These are phyloP conservation scores for Lepidurus packardi DNA, from an alignment of 1,140 invertebrate species.

Conservation along the genomic window DNA sequence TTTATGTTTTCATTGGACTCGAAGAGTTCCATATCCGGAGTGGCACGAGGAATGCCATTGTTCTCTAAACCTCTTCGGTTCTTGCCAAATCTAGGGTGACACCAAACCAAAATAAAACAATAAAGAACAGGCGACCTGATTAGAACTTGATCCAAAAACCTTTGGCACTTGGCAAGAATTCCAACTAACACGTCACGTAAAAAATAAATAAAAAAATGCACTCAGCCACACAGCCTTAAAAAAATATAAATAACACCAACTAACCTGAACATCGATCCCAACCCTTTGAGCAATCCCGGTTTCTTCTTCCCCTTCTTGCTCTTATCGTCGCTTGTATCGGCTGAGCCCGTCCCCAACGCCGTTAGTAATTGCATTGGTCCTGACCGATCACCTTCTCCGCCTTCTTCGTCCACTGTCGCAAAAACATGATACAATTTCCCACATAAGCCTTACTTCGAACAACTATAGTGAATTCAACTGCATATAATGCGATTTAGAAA, in stretches of 20 bases:
- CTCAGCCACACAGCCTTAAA: too few species aligned
- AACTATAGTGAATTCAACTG: too few species aligned
- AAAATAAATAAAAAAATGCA: too few species aligned
- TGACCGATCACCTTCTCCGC: slow-evolving; percentile 55
- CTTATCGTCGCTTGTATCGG: slow-evolving; percentile 18
- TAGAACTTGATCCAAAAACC: not conserved
- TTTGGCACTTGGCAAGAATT: not conserved
- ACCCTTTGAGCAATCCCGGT: slow-evolving; percentile 64
- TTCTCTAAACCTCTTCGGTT: slow-evolving; percentile 6
- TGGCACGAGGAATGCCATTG: not conserved
- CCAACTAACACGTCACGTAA: too few species aligned
- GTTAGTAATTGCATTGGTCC: not conserved
- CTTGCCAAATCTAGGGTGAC: not conserved
- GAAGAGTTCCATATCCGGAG: not conserved
- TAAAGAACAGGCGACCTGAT: not conserved
- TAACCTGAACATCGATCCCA: slow-evolving; percentile 71
- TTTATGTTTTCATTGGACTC: not conserved
- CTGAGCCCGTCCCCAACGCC: slow-evolving; percentile 42
- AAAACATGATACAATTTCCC: not conserved
- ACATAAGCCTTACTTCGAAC: not conserved
- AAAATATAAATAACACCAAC: not conserved
- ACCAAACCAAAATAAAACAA: not conserved
- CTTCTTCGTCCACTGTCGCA: slow-evolving; percentile 49
- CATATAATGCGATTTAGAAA: too few species aligned
- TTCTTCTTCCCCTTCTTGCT: slow-evolving; percentile 66